Base-by-base conservation (phyloP, 2,888 invertebrate species). In the Synergus japonicus region DNA sequence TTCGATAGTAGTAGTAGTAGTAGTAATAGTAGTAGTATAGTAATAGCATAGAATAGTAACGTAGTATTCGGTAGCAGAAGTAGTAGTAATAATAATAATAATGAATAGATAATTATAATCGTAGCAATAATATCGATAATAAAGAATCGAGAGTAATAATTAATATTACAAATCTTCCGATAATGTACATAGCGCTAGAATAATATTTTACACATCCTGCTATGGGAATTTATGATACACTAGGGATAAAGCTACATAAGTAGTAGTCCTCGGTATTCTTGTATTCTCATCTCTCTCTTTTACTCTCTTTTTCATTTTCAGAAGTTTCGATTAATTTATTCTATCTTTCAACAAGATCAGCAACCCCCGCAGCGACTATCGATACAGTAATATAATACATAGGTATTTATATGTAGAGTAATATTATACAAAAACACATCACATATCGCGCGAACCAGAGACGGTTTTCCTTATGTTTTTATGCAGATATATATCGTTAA, bases 391-490 rank as follows among this genome's bases (percentile, higher is more conserved):
- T 92, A 92, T 91, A 91, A 90, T 92, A 92, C 91, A 92, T 91
- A 92, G 90, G 90, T 92, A 91, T 92, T 91, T 91, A 91, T 92
- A 91, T 29, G 3, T 91, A 90, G 90, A 91, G 90, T 89, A 90
- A 87, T 92, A 91, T 92, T 90, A 91, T 92, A 92, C 91, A 92
- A 91, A 90, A 92, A 91, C 90, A 91, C 91, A 91, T 92, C 91
- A 91, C 92, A 92, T 91, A 90, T 89, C 90, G 90, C 89, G 89
- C 89, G 88, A 85, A 87, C 88, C 90, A 87, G 85, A 86, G 86
- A 86, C 88, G 89, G 87, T 87, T 88, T 81, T 82, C 78, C 81
- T 83, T 84, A 77, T 78, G 81, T 79, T 81, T 85, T 85, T 87
- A 87, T 87, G 85, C 86, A 87, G 85, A 87, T 87, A 87, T 86